Evolutionary conservation across 2,888 invertebrate species (phyloP).

Genomic region (Meteorus cinctellus): DNA sequence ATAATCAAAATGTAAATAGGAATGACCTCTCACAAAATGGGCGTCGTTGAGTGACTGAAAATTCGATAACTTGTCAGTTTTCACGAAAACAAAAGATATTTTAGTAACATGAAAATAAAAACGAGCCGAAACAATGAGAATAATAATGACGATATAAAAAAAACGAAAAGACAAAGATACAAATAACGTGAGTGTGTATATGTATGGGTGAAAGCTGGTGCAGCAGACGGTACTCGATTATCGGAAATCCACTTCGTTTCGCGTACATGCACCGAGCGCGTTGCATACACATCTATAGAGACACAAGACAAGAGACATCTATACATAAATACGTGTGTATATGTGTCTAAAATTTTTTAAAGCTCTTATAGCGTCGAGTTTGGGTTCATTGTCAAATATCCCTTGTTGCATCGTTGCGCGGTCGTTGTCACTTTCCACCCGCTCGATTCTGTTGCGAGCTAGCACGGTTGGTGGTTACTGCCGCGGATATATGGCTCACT

Average conservation of each 20-base stretch:
- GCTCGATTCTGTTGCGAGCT: slow-evolving; percentile 1
- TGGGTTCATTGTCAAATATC: slow-evolving; percentile 1
- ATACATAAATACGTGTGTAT: neutral
- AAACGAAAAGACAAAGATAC: neutral
- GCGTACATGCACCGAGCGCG: slow-evolving; percentile 32
- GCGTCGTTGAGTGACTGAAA: slow-evolving; percentile 21
- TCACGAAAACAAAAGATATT: slow-evolving; percentile 3
- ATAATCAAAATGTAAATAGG: slow-evolving; percentile 13
- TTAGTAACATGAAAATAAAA: neutral
- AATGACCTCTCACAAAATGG: neutral
- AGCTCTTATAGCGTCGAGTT: slow-evolving; percentile 15
- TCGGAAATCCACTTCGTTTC: slow-evolving; percentile 43
- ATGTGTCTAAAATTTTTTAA: slow-evolving; percentile 35
- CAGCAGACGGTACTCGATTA: slow-evolving; percentile 46
- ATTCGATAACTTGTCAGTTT: slow-evolving; percentile 38
- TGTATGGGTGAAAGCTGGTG: slow-evolving; percentile 24
- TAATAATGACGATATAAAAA: neutral
- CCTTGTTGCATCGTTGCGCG: slow-evolving; percentile 27
- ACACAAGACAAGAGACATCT: neutral
- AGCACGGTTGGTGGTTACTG: neutral
- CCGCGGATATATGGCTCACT: neutral
- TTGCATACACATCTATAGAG: neutral
- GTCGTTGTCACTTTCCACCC: slow-evolving; percentile 27
- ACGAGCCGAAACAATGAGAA: neutral
- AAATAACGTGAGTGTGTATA: neutral